Evolutionary conservation across 2,888 invertebrate genomes (phyloP).

Genomic region (Trachelus troglodyta): DNA sequence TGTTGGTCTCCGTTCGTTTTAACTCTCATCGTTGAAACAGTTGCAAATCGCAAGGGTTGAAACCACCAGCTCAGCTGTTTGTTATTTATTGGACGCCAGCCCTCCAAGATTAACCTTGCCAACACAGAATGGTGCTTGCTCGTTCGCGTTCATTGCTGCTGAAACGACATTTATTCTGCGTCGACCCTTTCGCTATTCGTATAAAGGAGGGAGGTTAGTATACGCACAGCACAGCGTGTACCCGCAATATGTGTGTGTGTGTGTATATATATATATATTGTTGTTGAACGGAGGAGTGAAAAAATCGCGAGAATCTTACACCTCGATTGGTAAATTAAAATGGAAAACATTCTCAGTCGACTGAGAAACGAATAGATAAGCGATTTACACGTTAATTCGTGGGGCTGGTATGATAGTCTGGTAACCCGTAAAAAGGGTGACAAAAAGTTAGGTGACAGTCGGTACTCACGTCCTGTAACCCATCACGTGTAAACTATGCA

Average conservation of each 20-base stretch:
- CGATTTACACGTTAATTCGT: neutral
- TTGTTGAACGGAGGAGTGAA: neutral
- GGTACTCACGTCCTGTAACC: neutral
- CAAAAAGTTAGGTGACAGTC: neutral
- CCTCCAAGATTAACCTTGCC: conserved; percentile 30
- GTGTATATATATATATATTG: too few species aligned
- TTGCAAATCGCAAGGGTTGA: conserved; percentile 18
- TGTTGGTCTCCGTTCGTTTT: neutral
- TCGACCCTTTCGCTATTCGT: neutral
- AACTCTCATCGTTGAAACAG: conserved; percentile 8
- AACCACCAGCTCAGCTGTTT: conserved; percentile 34
- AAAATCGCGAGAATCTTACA: neutral
- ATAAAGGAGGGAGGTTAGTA: neutral
- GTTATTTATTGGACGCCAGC: conserved; percentile 34
- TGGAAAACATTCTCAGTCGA: neutral
- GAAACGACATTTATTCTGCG: conserved; percentile 5
- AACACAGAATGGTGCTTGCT: neutral
- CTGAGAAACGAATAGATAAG: neutral
- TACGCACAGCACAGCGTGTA: neutral
- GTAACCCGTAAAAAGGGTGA: neutral
- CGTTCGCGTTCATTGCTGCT: conserved; percentile 5
- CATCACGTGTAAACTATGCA: neutral
- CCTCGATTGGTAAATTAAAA: neutral
- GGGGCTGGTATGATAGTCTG: neutral
- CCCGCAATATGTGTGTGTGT: neutral